Evolutionary conservation across 2,113 vertebrate species (phyloP), one percentile per base, ranked within the genome.

Genomic region (Eidolon helvum): DNA sequence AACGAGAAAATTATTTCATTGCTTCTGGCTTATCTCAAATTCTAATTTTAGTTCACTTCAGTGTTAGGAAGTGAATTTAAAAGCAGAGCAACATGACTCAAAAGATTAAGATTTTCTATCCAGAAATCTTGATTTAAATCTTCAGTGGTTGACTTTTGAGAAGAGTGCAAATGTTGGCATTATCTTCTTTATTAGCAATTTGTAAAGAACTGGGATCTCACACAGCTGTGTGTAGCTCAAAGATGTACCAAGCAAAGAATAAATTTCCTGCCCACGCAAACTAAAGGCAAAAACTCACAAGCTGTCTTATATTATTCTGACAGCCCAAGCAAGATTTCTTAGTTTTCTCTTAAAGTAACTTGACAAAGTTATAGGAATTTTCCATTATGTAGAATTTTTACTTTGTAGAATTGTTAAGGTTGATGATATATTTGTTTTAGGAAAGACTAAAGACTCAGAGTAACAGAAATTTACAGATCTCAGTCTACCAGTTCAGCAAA

Each of bases 181-280:
- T 97, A 96, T 95, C 71, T 85, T 85, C 87, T 97, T 97, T 96
- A 96, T 97, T 95, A 96, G 85, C 87, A 83, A 88, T 96, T 96
- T 97, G 71, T 94, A 90, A 96, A 95, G 97, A 94, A 65, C 80
- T 43, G 48, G 87, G 71, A 90, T 94, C 88, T 95, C 38, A 77
- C 97, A 90, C 92, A 97, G 97, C 95, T 97, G 94, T 68, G 84
- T 86, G 92, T 43, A 88, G 55, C 96, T 97, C 92, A 85, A 87
- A 95, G 94, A 85, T 69, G 92, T 90, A 94, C 96, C 7, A 33
- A 82, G 95, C 65, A 86, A 92, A 91, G 90, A 97, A 96, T 96
- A 96, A 95, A 97, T 96, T 97, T 98, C 94, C 92, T 96, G 96
- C 94, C 97, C 96, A 97, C 75, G 4, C 86, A 94, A 97, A 96